Percentiles rank a stretch among this genome's conserved stretches.
Evolutionary conservation across 2,113 vertebrate species (phyloP).

Genomic region (Dromas ardeola): DNA sequence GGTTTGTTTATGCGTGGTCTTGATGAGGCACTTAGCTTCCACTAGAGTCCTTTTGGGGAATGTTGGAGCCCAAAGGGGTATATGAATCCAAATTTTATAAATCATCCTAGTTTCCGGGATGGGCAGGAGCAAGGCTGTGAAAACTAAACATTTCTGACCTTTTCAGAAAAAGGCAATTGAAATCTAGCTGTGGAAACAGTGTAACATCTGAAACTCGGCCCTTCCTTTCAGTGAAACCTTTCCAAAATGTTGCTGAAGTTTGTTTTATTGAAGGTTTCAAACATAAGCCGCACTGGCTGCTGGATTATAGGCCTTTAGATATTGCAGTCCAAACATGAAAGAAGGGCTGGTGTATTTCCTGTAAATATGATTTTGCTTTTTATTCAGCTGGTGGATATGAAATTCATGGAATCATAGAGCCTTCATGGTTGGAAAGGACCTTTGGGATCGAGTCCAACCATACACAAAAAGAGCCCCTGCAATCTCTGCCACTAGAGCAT

Average conservation of each 20-base stretch:
- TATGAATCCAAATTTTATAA: neutral
- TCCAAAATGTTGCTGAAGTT: neutral
- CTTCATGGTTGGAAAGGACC: too few relatives aligned
- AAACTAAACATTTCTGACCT: neutral
- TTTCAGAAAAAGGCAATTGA: neutral
- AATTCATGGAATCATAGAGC: too few relatives aligned
- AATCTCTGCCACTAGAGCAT: too few relatives aligned
- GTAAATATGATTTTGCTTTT: neutral
- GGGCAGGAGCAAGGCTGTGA: neutral
- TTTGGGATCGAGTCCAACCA: too few relatives aligned
- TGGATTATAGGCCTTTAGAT: neutral
- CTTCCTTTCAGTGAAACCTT: neutral
- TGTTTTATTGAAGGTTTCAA: neutral
- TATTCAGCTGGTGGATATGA: neutral
- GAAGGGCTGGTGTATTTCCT: neutral
- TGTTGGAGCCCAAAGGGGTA: neutral
- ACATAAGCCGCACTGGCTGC: neutral
- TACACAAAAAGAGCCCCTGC: too few relatives aligned
- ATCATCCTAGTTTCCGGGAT: neutral
- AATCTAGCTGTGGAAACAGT: neutral
- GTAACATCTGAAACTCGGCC: neutral
- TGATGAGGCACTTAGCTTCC: neutral
- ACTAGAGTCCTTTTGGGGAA: neutral
- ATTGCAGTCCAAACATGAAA: neutral
- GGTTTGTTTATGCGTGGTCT: neutral